Conservation (phyloP, 64 coral and sea anemone species). For the Montipora capricornis region DNA sequence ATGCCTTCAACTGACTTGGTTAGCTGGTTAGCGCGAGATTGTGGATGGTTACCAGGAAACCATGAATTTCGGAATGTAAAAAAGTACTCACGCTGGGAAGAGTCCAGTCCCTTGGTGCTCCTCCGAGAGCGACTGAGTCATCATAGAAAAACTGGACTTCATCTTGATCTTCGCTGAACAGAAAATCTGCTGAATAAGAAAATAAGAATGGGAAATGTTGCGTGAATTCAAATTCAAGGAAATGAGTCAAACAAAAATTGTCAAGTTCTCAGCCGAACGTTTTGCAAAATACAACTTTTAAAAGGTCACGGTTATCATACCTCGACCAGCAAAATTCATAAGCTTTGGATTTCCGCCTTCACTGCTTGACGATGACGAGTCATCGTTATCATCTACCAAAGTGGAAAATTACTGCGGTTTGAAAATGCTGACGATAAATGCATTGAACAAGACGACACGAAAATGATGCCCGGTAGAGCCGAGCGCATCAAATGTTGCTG, state of each 20-base stretch:
- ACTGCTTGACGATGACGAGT: constrained; percentile 55
- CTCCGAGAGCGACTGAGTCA: constrained; percentile 24
- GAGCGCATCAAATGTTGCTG: no score
- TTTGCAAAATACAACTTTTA: no score
- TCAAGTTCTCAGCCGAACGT: no score
- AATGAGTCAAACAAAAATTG: no score
- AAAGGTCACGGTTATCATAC: neutral
- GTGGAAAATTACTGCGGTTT: neutral
- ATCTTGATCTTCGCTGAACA: constrained; percentile 77
- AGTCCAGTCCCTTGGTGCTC: constrained; percentile 65
- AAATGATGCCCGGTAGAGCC: no score
- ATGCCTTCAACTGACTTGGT: no score
- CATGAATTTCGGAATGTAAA: no score
- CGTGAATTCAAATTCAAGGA: neutral
- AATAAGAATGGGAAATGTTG: neutral
- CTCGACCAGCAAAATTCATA: constrained; percentile 39
- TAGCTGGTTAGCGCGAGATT: no score
- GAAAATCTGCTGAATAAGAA: constrained; percentile 52
- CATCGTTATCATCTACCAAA: constrained; percentile 44
- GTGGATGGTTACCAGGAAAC: no score
- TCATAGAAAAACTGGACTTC: constrained; percentile 61
- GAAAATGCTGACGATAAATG: neutral
- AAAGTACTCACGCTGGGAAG: constrained; percentile 72
- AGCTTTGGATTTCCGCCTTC: constrained; percentile 61
- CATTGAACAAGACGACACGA: no score